Percentiles rank a stretch among this genome's conserved stretches.
phyloP scores from a whole-genome alignment of 2,113 vertebrate species.

The Calyptommatus sinebrachiatus region DNA sequence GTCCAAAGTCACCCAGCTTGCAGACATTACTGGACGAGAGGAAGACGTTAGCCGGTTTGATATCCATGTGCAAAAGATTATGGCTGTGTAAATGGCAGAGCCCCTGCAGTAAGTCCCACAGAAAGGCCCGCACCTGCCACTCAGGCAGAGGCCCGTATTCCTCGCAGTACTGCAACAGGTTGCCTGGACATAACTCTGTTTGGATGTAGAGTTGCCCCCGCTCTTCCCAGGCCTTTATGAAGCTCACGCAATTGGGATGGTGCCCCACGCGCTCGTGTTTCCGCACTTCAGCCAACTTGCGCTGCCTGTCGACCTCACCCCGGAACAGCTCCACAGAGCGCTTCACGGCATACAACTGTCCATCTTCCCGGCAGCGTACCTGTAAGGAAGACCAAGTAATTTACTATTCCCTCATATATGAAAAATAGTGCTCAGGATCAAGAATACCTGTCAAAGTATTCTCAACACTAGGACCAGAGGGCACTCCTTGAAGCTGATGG shows the following conservation, averaged over 20 bases:
- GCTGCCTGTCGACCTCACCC: conserved; percentile 77
- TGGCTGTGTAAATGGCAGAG: conserved; percentile 80
- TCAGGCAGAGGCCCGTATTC: conserved; percentile 73
- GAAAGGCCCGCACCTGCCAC: conserved; percentile 76
- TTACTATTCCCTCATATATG: neutral
- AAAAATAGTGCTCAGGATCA: neutral
- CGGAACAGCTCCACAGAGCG: conserved; percentile 83
- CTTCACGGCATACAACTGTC: conserved; percentile 83
- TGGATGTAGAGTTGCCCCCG: conserved; percentile 83
- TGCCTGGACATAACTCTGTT: conserved; percentile 85
- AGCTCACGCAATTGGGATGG: conserved; percentile 81
- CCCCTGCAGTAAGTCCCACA: conserved; percentile 83
- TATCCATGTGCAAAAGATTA: conserved; percentile 83
- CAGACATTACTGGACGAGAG: conserved; percentile 79
- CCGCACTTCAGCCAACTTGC: conserved; percentile 79
- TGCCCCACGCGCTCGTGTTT: conserved; percentile 82
- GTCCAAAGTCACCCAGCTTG: conserved; percentile 88
- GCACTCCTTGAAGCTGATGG: no score
- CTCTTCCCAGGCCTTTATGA: conserved; percentile 88
- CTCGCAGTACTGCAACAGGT: conserved; percentile 80
- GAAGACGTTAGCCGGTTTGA: conserved; percentile 89
- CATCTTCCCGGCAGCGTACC: conserved; percentile 80
- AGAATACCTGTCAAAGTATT: neutral
- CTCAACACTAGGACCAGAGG: no score
- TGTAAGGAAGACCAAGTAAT: conserved; percentile 40